These are phyloP conservation scores for Palythoa grandiflora DNA, from an alignment of 92 coral and sea anemone species.

Conservation along the genomic window DNA sequence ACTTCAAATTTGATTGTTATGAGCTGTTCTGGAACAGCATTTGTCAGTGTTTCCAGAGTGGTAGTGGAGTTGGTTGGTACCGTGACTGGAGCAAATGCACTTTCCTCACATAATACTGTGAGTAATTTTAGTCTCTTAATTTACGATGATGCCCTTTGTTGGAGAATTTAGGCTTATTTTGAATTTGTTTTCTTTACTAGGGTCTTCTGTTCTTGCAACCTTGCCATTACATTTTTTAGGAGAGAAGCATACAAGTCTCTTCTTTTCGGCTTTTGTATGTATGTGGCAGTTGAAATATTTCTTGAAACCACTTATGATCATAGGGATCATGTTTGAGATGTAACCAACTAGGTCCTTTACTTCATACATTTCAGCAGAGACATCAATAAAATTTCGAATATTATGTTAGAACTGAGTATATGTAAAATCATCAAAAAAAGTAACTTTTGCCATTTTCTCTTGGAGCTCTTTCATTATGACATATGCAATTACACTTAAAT, in stretches of 20 bases:
- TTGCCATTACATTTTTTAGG: slow-evolving; percentile 3
- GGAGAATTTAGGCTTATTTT: neutral
- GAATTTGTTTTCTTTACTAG: neutral
- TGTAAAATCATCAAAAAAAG: neutral
- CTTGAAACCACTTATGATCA: neutral
- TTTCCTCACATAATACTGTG: neutral
- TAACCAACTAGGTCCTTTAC: neutral
- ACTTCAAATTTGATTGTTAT: no score
- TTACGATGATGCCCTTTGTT: neutral
- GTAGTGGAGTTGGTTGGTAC: no score
- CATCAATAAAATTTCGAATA: neutral
- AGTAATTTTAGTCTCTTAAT: neutral
- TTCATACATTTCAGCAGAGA: neutral
- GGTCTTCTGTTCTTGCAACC: slow-evolving; percentile 1
- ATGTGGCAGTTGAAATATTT: neutral
- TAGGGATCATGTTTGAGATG: neutral
- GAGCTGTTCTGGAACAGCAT: no score
- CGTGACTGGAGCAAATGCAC: no score
- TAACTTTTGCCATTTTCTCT: neutral
- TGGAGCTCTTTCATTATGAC: neutral
- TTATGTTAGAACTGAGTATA: neutral
- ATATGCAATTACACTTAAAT: neutral
- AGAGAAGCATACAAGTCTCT: neutral
- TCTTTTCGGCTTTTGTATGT: neutral
- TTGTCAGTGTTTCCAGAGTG: no score